Evolutionary conservation across 2,113 vertebrate genomes (phyloP).

Genomic region (Centropus unirufus): DNA sequence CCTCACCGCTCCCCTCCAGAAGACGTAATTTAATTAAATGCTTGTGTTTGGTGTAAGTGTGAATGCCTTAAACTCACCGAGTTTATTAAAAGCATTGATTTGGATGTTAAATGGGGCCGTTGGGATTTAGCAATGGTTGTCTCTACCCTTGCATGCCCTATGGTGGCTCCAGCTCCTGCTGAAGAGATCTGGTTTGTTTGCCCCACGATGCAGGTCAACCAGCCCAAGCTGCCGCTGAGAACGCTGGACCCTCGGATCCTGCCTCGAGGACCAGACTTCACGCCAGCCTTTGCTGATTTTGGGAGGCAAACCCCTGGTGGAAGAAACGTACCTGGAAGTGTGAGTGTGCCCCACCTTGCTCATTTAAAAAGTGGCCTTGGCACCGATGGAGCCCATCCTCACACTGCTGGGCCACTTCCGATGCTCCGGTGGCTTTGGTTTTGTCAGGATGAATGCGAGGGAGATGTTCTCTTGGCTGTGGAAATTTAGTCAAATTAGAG

Average conservation of each 20-base stretch:
- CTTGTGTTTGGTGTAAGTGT: accelerated
- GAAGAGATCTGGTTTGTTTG: not conserved
- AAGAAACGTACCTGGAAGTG: constrained; percentile 89
- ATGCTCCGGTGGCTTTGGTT: not conserved
- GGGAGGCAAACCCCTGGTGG: constrained; percentile 87
- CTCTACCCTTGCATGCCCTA: accelerated
- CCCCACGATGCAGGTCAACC: constrained; percentile 85
- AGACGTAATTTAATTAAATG: not conserved
- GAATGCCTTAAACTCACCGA: not conserved
- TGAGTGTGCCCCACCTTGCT: constrained; percentile 55
- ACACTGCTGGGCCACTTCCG: not conserved
- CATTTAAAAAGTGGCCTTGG: not conserved
- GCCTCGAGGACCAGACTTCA: constrained; percentile 95
- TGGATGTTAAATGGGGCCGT: accelerated
- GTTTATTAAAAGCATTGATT: not conserved
- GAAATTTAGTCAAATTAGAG: constrained; percentile 2
- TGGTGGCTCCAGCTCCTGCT: not conserved
- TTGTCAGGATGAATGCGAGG: not conserved
- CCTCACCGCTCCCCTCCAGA: not conserved
- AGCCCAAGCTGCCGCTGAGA: constrained; percentile 88
- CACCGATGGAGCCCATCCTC: not conserved
- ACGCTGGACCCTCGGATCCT: constrained; percentile 89
- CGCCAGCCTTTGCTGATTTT: constrained; percentile 96
- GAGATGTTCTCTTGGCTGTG: not conserved
- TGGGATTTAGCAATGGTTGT: not conserved